Conservation (phyloP, 2,797 vertebrate species). For the Syngnathus acus region DNA sequence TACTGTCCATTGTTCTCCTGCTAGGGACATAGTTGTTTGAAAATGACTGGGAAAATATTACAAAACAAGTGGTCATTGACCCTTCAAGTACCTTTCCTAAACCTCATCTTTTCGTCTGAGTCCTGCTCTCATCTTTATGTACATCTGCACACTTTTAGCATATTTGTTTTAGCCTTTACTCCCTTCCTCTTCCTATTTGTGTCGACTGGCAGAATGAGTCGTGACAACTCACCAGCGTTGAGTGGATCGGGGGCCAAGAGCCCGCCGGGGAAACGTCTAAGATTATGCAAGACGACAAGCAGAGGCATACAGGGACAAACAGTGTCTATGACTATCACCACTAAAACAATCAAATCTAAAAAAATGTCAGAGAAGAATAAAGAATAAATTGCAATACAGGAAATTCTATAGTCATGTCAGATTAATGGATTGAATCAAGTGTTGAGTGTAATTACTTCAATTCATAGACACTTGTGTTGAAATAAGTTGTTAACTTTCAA, state of each 20-base stretch:
- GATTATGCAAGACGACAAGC: slow-evolving; percentile 45
- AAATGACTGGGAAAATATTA: not conserved
- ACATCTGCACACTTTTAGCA: slow-evolving; percentile 7
- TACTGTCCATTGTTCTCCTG: slow-evolving; percentile 11
- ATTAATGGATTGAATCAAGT: not conserved
- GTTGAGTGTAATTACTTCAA: not conserved
- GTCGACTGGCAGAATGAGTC: slow-evolving; percentile 34
- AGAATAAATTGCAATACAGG: not conserved
- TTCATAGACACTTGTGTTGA: not conserved
- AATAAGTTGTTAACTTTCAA: no score
- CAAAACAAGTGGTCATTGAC: not conserved
- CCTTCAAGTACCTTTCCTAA: not conserved
- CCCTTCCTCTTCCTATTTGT: slow-evolving; percentile 12
- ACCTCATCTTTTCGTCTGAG: not conserved
- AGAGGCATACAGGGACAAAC: slow-evolving; percentile 16
- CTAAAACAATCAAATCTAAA: not conserved
- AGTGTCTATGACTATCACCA: slow-evolving; percentile 1
- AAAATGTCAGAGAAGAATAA: not conserved
- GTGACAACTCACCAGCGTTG: slow-evolving; percentile 47
- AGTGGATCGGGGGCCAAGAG: slow-evolving; percentile 36
- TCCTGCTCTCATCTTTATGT: not conserved
- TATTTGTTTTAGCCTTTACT: slow-evolving; percentile 10
- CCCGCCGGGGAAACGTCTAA: slow-evolving; percentile 32
- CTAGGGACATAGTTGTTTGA: not conserved
- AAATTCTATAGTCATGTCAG: not conserved